A percentile compares a stretch with the other conserved stretches of the same genome.
These are phyloP conservation scores for Dipodomys spectabilis DNA, from an alignment of 2,113 vertebrate species.

Conservation along the genomic window DNA sequence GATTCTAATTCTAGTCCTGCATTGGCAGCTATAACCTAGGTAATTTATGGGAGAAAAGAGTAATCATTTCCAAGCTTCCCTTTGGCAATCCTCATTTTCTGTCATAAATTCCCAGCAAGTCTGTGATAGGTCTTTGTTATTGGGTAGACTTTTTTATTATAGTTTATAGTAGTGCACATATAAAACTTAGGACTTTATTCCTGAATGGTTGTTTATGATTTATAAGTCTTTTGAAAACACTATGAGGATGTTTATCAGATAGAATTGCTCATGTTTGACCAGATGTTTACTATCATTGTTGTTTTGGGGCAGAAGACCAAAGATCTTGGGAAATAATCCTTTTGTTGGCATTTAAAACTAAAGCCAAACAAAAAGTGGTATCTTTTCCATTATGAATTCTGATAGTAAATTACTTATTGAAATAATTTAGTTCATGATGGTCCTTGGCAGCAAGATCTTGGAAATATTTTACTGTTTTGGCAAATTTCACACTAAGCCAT, in stretches of 20 bases:
- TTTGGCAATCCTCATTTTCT: background rate
- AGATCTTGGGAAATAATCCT: constrained; percentile 69
- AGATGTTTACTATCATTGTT: constrained; percentile 33
- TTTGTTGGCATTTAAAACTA: constrained; percentile 53
- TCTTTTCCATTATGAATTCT: constrained; percentile 69
- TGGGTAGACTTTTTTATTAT: background rate
- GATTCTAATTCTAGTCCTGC: background rate
- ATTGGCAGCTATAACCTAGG: background rate
- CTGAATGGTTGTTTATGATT: constrained; percentile 48
- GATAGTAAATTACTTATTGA: constrained; percentile 67
- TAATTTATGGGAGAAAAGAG: constrained; percentile 17
- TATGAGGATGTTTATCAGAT: constrained; percentile 17
- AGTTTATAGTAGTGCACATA: background rate
- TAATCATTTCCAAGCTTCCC: constrained; percentile 24
- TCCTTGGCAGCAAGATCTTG: constrained; percentile 70
- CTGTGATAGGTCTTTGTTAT: constrained; percentile 36
- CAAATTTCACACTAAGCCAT: constrained; percentile 72
- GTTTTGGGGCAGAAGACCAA: background rate
- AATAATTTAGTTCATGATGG: constrained; percentile 69
- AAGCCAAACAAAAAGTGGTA: constrained; percentile 55
- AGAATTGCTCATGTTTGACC: constrained; percentile 44
- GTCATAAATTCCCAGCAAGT: background rate
- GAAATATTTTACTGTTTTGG: constrained; percentile 73
- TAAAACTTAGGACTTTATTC: background rate
- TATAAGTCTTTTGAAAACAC: constrained; percentile 56